Base-by-base conservation (phyloP, 2,797 vertebrate species). In the Pithecia hirsuta region DNA sequence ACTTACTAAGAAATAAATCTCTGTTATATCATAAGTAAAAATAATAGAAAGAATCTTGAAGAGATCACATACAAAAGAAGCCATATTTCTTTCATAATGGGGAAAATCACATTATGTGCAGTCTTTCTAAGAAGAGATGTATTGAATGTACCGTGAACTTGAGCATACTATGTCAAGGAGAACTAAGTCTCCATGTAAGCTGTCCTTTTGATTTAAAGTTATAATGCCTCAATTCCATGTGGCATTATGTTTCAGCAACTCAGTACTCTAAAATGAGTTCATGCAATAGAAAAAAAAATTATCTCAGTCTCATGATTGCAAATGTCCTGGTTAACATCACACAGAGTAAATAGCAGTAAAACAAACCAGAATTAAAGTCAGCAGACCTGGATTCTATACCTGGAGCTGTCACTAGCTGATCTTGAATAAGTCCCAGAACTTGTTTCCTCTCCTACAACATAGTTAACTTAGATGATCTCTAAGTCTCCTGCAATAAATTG, bases 11-110 rank as follows among this genome's bases (percentile, higher is more conserved):
- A 97, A 97, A 95, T 91, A 93, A 91, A 90, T 95, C 74, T 96
- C 30, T 91, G 55, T 96, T 91, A 92, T 72, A 96, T 57, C 88
- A 55, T 91, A 96, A 93, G 88, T 92, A 93, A 87, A 97, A 82
- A 96, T 87, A 96, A 97, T 55, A 96, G 91, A 93, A 96, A 92
- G 75, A 55, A 94, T 89, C 89, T 91, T 91, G 94, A 94, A 95
- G 82, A 97, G 84, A 92, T 91, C 11, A 67, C 41, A 88, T 88
- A 89, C 64, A 88, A 96, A 91, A 90, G 83, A 84, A 97, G 30
- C 48, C 82, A 50, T 96, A 94, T 90, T 97, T 97, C 79, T 96
- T 90, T 96, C 44, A 17, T 93, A 89, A 95, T 48, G 46, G 79
- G 67, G n/a, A 79, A 79, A 94, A 94, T 86, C 85, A 79, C 50